Evolutionary conservation across 2,888 invertebrate genomes (phyloP), one percentile per base, ranked within the genome.

Genomic region (Polylopha cassiicola): DNA sequence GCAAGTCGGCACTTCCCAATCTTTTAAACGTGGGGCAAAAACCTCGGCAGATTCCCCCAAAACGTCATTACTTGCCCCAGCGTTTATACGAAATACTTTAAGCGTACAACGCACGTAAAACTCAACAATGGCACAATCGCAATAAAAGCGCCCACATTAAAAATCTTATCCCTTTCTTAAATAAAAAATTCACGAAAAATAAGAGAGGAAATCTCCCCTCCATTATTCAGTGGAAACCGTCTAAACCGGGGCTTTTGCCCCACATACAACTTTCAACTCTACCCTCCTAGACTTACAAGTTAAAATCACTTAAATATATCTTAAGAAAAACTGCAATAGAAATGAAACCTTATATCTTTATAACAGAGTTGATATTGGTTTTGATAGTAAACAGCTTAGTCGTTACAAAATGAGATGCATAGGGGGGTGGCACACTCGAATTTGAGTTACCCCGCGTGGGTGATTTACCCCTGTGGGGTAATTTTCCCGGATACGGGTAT

Each of bases 111-210:
- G 65, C 75, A 77, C 62, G 81, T 80, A 80, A 79, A 77, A 67
- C 68, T 64, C 66, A 74, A 84, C 84, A 82, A 81, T 80, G 58
- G 73, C 58, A 71, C 71, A 76, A 79, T 77, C 78, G 69, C 62
- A 47, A 84, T 85, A 84, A 84, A 78, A 76, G 73, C 72, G 69
- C 73, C 79, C 79, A 84, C 84, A 85, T 84, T 84, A 85, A 85
- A n/a, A 85, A 82, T 84, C 84, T 84, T 85, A 85, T 85, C 84
- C 84, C 77, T 84, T 84, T 84, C 84, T 84, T 85, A 84, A 84
- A 85, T 84, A 84, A 82, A 85, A 84, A 82, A 84, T 78, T 84
- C 85, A 82, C 82, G 80, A 84, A 84, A 85, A 81, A 80, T 77
- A 77, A 74, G 73, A 77, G 70, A 65, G 70, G 72, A 75, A 76